A percentile compares a stretch with the other conserved stretches of the same genome.
Evolutionary conservation across 2,888 invertebrate species (phyloP).

Genomic region (Drosophila longiperda): DNA sequence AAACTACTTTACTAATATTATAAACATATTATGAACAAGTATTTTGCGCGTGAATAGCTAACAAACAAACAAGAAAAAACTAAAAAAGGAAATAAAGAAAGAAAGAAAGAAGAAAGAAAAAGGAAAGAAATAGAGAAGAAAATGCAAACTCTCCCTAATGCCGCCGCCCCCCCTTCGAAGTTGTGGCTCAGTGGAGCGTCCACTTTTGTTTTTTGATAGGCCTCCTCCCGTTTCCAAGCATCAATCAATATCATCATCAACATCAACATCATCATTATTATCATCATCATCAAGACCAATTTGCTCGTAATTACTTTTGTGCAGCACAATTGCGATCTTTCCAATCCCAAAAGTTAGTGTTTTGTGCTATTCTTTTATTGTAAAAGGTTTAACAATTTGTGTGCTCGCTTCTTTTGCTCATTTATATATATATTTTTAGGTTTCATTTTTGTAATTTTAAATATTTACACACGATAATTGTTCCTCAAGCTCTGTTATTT

Average conservation of each 20-base stretch:
- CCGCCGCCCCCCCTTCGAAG: slow-evolving; percentile 20
- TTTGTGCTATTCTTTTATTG: slow-evolving; percentile 40
- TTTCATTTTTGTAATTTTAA: slow-evolving; percentile 24
- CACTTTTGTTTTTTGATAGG: slow-evolving; percentile 20
- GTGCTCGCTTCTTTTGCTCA: slow-evolving; percentile 45
- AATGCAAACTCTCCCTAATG: slow-evolving; percentile 3
- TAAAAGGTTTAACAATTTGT: slow-evolving; percentile 27
- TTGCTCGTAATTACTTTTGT: slow-evolving; percentile 5
- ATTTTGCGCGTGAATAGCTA: slow-evolving; percentile 49
- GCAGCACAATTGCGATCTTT: slow-evolving; percentile 37
- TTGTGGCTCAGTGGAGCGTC: slow-evolving; percentile 55
- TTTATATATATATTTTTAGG: slow-evolving; percentile 42
- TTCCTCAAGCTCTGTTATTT: slow-evolving; percentile 67
- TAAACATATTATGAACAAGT: slow-evolving; percentile 76
- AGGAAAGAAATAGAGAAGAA: slow-evolving; percentile 5
- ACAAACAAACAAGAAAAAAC: slow-evolving; percentile 18
- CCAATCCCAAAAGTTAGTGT: slow-evolving; percentile 39
- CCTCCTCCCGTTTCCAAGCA: slow-evolving; percentile 23
- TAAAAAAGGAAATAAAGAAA: slow-evolving; percentile 1
- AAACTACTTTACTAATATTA: slow-evolving; percentile 77
- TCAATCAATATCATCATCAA: not conserved
- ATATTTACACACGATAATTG: slow-evolving; percentile 53
- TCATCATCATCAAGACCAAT: not conserved
- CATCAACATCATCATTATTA: not conserved
- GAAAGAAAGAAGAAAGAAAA: slow-evolving; percentile 12